Percentiles rank a stretch among this genome's conserved stretches.
These are phyloP conservation scores for Vanacampus margaritifer DNA, from an alignment of 2,113 vertebrate genomes.

Conservation along the genomic window DNA sequence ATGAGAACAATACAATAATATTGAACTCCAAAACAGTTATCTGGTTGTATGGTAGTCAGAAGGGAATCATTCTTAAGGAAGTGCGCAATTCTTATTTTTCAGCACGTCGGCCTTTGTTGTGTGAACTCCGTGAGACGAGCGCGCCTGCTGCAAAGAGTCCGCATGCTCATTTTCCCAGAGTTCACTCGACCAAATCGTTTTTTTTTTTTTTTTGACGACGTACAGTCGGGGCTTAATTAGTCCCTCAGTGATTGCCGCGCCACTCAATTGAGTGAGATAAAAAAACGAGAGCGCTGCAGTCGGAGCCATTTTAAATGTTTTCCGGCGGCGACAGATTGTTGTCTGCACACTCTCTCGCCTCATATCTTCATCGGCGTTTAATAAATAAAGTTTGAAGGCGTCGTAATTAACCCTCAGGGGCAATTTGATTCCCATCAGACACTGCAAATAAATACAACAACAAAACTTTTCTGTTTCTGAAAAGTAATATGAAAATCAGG, in stretches of 20 bases:
- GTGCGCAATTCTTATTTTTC: neutral
- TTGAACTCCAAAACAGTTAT: no score
- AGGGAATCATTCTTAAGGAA: neutral
- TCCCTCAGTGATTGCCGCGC: slow-evolving; percentile 9
- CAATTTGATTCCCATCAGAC: neutral
- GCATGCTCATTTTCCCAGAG: neutral
- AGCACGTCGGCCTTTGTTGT: neutral
- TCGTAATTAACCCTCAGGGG: neutral
- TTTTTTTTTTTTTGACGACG: neutral
- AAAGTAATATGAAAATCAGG: neutral
- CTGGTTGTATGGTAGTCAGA: neutral
- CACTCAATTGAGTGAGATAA: slow-evolving; percentile 7
- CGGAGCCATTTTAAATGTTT: slow-evolving; percentile 8
- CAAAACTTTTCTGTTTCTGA: neutral
- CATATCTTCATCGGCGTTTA: neutral
- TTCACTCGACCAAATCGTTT: neutral
- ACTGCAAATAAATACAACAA: neutral
- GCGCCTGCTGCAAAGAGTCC: neutral
- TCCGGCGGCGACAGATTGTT: neutral
- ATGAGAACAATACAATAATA: no score
- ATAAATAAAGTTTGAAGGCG: neutral
- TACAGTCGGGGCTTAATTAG: slow-evolving; percentile 9
- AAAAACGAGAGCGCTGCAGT: slow-evolving; percentile 5
- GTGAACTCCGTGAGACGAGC: neutral
- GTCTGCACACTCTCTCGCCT: slow-evolving; percentile 3